A percentile compares a stretch with the other conserved stretches of the same genome.
Evolutionary conservation across 2,113 vertebrate genomes (phyloP).

Genomic region (Cercopithecus mona): DNA sequence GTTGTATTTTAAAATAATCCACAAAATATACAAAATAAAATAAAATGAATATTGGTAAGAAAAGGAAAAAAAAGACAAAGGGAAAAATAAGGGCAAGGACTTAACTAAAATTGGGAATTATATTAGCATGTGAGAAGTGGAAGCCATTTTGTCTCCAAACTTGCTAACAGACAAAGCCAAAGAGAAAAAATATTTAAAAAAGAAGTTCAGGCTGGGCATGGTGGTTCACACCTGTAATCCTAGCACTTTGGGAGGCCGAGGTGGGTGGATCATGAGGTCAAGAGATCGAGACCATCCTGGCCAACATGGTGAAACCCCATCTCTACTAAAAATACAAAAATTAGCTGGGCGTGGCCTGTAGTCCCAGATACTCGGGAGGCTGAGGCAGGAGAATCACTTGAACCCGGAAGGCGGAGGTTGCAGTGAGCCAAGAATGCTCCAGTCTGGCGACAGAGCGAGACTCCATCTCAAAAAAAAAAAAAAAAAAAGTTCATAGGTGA

Average conservation of each 20-base stretch:
- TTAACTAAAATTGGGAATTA: background rate
- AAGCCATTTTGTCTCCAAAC: slow-evolving; percentile 12
- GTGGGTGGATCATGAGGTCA: too few relatives aligned
- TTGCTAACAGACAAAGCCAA: background rate
- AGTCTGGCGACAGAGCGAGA: too few relatives aligned
- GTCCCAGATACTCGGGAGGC: too few relatives aligned
- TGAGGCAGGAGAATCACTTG: too few relatives aligned
- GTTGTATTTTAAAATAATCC: background rate
- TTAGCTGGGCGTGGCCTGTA: too few relatives aligned
- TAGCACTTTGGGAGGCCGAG: too few relatives aligned
- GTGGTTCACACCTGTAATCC: too few relatives aligned
- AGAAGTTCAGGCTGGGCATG: background rate
- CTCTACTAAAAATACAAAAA: too few relatives aligned
- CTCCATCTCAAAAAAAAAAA: background rate
- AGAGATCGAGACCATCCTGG: too few relatives aligned
- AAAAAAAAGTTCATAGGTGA: background rate
- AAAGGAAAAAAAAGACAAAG: background rate
- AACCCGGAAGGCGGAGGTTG: too few relatives aligned
- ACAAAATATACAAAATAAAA: background rate
- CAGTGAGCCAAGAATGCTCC: too few relatives aligned
- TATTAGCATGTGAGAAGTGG: background rate
- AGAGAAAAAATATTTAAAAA: background rate
- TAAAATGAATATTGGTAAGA: background rate
- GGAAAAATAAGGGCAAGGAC: background rate
- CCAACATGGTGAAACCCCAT: too few relatives aligned